These are phyloP conservation scores for Marmota monax DNA, from an alignment of 2,113 vertebrate genomes.

Conservation along the genomic window DNA sequence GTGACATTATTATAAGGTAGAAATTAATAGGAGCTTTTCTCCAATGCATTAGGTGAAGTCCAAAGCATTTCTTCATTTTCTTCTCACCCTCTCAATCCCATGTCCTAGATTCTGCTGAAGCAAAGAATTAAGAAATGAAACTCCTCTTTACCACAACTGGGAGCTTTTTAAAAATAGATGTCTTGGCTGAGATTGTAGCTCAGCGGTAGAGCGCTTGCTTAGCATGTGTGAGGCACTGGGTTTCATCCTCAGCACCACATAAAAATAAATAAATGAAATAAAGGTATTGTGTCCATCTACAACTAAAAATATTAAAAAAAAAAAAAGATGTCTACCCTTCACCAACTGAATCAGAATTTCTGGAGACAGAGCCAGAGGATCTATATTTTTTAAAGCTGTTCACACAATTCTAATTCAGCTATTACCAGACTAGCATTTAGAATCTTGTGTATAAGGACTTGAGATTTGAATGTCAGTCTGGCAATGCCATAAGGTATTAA, in stretches of 20 bases:
- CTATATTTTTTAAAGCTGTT: neutral
- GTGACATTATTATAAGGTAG: neutral
- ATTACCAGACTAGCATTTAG: neutral
- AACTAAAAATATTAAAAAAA: no score
- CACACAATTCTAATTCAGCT: neutral
- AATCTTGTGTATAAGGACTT: neutral
- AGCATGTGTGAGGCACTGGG: no score
- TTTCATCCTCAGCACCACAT: no score
- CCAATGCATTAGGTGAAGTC: neutral
- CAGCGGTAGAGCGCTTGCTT: no score
- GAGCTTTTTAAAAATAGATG: neutral
- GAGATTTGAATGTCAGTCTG: neutral
- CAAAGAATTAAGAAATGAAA: neutral
- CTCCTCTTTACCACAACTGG: neutral
- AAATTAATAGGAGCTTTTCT: neutral
- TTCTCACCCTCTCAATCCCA: neutral
- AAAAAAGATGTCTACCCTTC: neutral
- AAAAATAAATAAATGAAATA: no score
- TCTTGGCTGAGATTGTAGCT: neutral
- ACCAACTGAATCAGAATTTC: neutral
- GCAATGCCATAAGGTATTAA: neutral
- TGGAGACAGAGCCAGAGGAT: neutral
- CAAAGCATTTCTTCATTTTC: neutral
- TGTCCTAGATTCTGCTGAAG: neutral
- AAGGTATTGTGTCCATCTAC: no score